phyloP scores from a whole-genome alignment of 92 coral and sea anemone genomes.

The Meandrina meandrites region DNA sequence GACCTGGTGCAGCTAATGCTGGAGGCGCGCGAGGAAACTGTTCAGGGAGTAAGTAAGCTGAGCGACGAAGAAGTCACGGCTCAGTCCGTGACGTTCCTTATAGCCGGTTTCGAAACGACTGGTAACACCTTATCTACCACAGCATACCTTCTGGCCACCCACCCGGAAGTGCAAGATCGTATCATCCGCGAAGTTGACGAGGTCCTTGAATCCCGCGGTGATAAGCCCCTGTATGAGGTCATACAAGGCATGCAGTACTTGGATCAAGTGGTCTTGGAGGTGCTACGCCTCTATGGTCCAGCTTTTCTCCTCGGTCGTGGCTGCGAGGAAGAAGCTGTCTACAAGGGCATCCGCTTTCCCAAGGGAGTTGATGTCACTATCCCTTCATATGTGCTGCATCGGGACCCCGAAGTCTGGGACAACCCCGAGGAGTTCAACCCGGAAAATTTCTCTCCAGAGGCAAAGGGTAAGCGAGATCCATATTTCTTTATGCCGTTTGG shows the following conservation, averaged over 20 bases:
- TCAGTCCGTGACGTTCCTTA: conserved; percentile 55
- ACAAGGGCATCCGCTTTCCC: conserved; percentile 61
- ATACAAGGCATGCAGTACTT: conserved; percentile 50
- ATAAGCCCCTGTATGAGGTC: conserved; percentile 52
- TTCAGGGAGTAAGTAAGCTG: conserved; percentile 55
- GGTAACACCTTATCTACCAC: conserved; percentile 60
- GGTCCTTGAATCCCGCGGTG: conserved; percentile 37
- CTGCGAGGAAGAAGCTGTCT: conserved; percentile 53
- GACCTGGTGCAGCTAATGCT: conserved; percentile 73
- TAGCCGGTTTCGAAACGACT: conserved; percentile 78
- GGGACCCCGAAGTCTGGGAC: conserved; percentile 77
- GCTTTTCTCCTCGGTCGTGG: conserved; percentile 45
- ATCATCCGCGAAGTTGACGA: conserved; percentile 55
- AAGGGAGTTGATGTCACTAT: conserved; percentile 57
- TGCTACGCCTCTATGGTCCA: conserved; percentile 62
- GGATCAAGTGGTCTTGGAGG: conserved; percentile 67
- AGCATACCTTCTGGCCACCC: conserved; percentile 57
- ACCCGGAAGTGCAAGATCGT: conserved; percentile 68
- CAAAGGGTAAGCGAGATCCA: conserved; percentile 66
- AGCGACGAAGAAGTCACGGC: conserved; percentile 67
- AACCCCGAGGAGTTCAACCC: conserved; percentile 71
- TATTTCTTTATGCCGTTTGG: conserved; percentile 70
- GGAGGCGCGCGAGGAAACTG: conserved; percentile 63
- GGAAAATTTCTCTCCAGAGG: conserved; percentile 69
- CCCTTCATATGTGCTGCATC: conserved; percentile 63